These are phyloP conservation scores for Perizoma flavofasciatum DNA, from an alignment of 2,888 invertebrate species.

Conservation along the genomic window DNA sequence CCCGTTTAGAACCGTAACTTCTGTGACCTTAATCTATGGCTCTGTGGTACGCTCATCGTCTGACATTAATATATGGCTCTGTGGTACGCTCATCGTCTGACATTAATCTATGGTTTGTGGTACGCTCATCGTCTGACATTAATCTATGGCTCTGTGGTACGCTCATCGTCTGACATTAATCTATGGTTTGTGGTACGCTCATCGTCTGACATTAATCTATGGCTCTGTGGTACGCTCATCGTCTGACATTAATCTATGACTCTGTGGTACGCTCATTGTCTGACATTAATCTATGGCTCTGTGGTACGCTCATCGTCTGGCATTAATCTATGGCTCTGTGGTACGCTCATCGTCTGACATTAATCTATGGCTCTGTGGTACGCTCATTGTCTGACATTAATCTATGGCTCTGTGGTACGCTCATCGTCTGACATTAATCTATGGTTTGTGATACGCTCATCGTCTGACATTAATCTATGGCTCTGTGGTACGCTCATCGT, in stretches of 20 bases:
- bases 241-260: constrained; percentile 32
- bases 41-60: constrained; percentile 5
- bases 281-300: constrained; percentile 32
- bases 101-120: constrained; percentile 30
- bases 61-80: constrained; percentile 32
- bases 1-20: constrained; percentile 19
- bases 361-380: constrained; percentile 24
- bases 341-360: constrained; percentile 21
- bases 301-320: constrained; percentile 11
- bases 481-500: constrained; percentile 6
- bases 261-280: constrained; percentile 4
- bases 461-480: constrained; percentile 32
- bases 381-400: constrained; percentile 26
- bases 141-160: constrained; percentile 22
- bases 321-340: constrained; percentile 30
- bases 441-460: constrained; percentile 4
- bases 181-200: constrained; percentile 12
- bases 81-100: constrained; percentile 11
- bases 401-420: constrained; percentile 17
- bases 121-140: constrained; percentile 23
- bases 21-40: constrained; percentile 1
- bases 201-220: constrained; percentile 31
- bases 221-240: constrained; percentile 6
- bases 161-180: constrained; percentile 28
- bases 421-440: constrained; percentile 30